Conservation (phyloP, 2,888 invertebrate genomes). For the Chymomyza procnemis region DNA sequence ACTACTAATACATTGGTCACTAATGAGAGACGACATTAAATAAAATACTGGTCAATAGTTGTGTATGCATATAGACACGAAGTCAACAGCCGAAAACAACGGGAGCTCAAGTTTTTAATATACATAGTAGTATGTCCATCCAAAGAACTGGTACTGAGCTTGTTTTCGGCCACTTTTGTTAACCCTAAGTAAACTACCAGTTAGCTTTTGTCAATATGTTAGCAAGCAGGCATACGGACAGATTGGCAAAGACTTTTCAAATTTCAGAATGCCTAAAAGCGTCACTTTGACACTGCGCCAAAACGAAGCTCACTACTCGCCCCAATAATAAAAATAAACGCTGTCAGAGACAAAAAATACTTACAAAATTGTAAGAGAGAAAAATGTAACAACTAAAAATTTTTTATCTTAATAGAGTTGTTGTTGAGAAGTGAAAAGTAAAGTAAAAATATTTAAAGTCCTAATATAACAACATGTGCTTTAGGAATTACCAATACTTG, state of each 20-base stretch:
- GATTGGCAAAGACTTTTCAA: conserved; percentile 55
- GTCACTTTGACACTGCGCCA: conserved; percentile 64
- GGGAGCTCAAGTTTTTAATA: conserved; percentile 39
- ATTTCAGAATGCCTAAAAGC: conserved; percentile 68
- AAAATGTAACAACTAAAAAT: conserved; percentile 67
- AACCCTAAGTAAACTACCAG: background rate
- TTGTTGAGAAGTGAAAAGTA: conserved; percentile 39
- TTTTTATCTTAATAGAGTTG: conserved; percentile 70
- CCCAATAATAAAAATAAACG: conserved; percentile 49
- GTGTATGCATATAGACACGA: conserved; percentile 1
- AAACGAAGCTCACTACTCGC: conserved; percentile 1
- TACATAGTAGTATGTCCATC: conserved; percentile 47
- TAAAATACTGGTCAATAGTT: conserved; percentile 34
- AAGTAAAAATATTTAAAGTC: background rate
- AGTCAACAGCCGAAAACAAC: background rate
- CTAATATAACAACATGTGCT: too few relatives aligned
- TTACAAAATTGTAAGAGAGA: background rate
- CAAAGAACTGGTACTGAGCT: conserved; percentile 15
- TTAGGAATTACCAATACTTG: too few relatives aligned
- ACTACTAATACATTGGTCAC: conserved; percentile 23
- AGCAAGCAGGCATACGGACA: conserved; percentile 8
- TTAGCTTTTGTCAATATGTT: background rate
- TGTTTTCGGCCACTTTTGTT: background rate
- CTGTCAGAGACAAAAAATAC: conserved; percentile 38
- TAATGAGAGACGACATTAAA: conserved; percentile 66